Evolutionary conservation across 1,140 invertebrate species (phyloP).

Genomic region (Pygmarrhopalites habei): DNA sequence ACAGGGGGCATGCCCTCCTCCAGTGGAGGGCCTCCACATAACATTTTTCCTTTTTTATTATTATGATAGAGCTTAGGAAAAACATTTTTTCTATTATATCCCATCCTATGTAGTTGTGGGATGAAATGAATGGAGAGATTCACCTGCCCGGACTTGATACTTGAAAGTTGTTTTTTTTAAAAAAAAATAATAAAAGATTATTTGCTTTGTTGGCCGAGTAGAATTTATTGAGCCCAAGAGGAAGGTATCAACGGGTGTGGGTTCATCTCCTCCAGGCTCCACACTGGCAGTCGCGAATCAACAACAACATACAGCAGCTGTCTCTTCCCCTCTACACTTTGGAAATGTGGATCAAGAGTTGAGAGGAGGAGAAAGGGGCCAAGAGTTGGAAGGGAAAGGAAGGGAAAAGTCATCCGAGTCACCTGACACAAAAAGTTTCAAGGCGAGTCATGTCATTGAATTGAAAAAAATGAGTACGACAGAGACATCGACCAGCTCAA

Average conservation of each 20-base stretch:
- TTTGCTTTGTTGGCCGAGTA: too few relatives aligned
- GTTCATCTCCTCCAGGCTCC: conserved; percentile 48
- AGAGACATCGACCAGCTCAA: not conserved
- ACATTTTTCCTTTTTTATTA: not conserved
- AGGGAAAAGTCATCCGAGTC: not conserved
- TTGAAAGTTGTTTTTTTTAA: too few relatives aligned
- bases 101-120: too few relatives aligned
- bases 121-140: too few relatives aligned
- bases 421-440: not conserved
- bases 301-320: not conserved
- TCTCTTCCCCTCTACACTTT: not conserved
- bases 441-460: not conserved
- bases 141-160: too few relatives aligned
- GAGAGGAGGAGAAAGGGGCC: not conserved
- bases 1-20: too few relatives aligned
- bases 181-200: too few relatives aligned
- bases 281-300: not conserved
- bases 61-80: too few relatives aligned
- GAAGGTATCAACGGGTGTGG: conserved; percentile 54
- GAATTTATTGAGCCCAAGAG: too few relatives aligned
- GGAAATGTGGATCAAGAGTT: not conserved
- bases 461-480: not conserved
- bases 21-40: not conserved
- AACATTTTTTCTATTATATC: too few relatives aligned
- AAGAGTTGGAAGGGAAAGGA: not conserved